Evolutionary conservation across 1,140 invertebrate genomes (phyloP).

Genomic region (Vanessa tameamea): DNA sequence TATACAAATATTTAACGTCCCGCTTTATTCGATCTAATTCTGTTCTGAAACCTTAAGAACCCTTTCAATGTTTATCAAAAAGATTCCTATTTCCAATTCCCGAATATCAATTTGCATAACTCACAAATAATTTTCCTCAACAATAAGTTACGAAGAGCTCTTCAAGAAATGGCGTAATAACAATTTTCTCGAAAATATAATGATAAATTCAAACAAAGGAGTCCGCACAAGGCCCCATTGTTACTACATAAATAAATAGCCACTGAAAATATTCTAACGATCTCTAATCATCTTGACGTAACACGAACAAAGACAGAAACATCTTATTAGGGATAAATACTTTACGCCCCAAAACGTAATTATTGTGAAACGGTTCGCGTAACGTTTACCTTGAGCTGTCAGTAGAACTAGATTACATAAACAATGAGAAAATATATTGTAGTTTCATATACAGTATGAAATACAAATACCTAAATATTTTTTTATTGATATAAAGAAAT

Average conservation of each 20-base stretch:
- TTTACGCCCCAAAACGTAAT: slow-evolving; percentile 10
- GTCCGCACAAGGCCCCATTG: slow-evolving; percentile 26
- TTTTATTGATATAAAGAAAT: no score
- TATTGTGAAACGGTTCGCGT: background rate
- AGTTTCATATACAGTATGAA: no score
- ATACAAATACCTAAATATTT: no score
- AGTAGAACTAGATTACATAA: no score
- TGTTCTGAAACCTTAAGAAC: no score
- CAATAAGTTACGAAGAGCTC: background rate
- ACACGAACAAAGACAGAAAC: slow-evolving; percentile 22
- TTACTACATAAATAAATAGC: slow-evolving; percentile 25
- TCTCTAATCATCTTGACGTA: slow-evolving; percentile 20
- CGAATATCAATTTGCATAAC: background rate
- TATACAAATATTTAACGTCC: no score
- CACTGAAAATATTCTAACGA: slow-evolving; percentile 24
- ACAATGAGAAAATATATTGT: no score
- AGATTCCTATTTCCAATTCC: no score
- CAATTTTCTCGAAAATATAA: slow-evolving; percentile 14
- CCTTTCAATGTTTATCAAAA: no score
- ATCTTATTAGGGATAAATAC: slow-evolving; percentile 6
- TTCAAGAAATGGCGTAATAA: slow-evolving; percentile 10
- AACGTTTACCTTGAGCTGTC: background rate
- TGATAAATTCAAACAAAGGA: slow-evolving; percentile 17
- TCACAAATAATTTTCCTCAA: background rate
- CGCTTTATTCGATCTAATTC: no score